Base-by-base conservation (phyloP, 2,888 invertebrate genomes). In the Leptogaster cylindrica region DNA sequence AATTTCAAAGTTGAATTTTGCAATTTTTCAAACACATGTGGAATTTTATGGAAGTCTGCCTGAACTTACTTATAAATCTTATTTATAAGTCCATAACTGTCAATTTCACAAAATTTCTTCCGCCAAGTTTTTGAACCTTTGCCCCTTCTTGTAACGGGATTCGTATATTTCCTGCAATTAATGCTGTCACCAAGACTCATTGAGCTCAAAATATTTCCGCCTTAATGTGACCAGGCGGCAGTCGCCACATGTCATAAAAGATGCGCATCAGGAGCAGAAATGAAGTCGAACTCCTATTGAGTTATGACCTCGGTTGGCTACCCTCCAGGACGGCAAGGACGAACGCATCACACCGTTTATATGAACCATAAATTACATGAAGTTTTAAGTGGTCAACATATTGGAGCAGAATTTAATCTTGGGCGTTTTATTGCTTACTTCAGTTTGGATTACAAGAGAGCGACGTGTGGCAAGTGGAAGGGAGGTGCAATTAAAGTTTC, bases 381-480 rank as follows among this genome's bases (percentile, higher is more conserved):
- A 66, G n/a, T 63, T 66, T 65, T 67, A 67, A 69, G 69, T 69
- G 69, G 69, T 67, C 69, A 69, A 67, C 69, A 69, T 69, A 69
- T 69, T 69, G 69, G 50, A 48, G 58, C 36, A 64, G 50, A 69
- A 67, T 69, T 69, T 69, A 69, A 69, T 69, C 69, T 65, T 67
- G 67, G 65, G 48, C 69, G 33, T 33, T n/a, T 33, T 68, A 14
- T 8, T 12, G 33, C 36, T 65, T 65, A n/a, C n/a, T n/a, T n/a
- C n/a, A n/a, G n/a, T n/a, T n/a, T n/a, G n/a, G n/a, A n/a, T n/a
- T n/a, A n/a, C n/a, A n/a, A n/a, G n/a, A n/a, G n/a, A n/a, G n/a
- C n/a, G n/a, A n/a, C n/a, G n/a, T n/a, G n/a, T n/a, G n/a, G n/a
- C n/a, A n/a, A n/a, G n/a, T n/a, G n/a, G n/a, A n/a, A n/a, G n/a